Evolutionary conservation across 2,888 invertebrate species (phyloP), one percentile per base, ranked within the genome.

Genomic region (Orthosia gothica): DNA sequence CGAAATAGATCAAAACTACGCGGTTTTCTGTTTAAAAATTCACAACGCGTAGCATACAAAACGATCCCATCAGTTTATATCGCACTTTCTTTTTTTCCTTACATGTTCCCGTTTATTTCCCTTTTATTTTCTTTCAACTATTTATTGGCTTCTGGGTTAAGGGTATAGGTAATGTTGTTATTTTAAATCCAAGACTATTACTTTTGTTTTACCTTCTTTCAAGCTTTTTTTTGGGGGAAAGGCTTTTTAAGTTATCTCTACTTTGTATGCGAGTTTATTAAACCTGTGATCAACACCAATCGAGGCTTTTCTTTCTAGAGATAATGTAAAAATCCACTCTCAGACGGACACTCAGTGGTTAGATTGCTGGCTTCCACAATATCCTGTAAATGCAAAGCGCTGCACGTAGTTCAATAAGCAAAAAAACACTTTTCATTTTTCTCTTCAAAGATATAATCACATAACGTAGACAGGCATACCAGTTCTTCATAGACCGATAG

Each of bases 21-120:
- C 72, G 64, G 76, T 74, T 63, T 74, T n/a, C 84, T 72, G 64
- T 73, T 86, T 85, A 79, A 81, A 86, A 80, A 89, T 89, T 89
- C 89, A 78, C 63, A 71, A 72, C 87, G 80, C 88, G 87, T 87
- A 70, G 79, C 76, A 83, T 82, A 87, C 85, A 81, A 82, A 89
- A 88, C 78, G 83, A 73, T 79, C 80, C 76, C 87, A 88, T 87
- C 85, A 81, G 77, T 84, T 87, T 83, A 88, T 88, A 87, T 87
- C 76, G 84, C 88, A 88, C 85, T 83, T 82, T 81, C 79, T 85
- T 81, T 79, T 74, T 82, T 77, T 78, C 68, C 70, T 63, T 73
- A 73, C 83, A 79, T 76, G 81, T 61, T 69, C 75, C 73, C 72
- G 63, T 83, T 74, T 81, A 81, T 81, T 74, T 79, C 57, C 52